These are phyloP conservation scores for Daboia siamensis DNA, from an alignment of 2,113 vertebrate species.

Conservation along the genomic window DNA sequence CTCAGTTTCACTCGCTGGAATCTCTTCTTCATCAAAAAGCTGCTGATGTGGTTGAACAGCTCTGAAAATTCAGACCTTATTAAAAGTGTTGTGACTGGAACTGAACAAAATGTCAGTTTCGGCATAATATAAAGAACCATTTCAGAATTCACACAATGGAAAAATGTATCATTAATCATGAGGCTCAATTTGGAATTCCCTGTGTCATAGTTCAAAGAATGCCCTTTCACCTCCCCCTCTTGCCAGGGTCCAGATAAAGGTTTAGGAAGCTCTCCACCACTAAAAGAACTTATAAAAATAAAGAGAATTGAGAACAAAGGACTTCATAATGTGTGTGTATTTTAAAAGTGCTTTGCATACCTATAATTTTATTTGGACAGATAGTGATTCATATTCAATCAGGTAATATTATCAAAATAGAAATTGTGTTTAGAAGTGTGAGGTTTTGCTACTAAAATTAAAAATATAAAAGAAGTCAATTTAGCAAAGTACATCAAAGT, in stretches of 20 bases:
- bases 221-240: neutral
- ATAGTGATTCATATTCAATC: neutral
- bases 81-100: slow-evolving; percentile 37
- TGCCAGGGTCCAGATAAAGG: neutral
- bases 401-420: neutral
- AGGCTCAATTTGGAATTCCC: neutral
- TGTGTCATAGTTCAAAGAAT: neutral
- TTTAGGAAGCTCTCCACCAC: neutral
- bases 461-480: neutral
- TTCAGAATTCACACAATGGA: neutral
- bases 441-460: neutral
- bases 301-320: neutral
- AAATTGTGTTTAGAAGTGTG: neutral
- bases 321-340: neutral
- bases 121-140: neutral
- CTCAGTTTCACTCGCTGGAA: slow-evolving; percentile 65
- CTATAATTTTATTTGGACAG: neutral
- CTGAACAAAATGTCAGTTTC: slow-evolving; percentile 7
- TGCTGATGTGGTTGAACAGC: slow-evolving; percentile 75
- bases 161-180: neutral
- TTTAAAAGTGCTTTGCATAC: neutral
- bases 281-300: neutral
- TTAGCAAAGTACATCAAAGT: neutral
- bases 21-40: slow-evolving; percentile 71
- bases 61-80: slow-evolving; percentile 70